These are phyloP conservation scores for Rhopalosiphum nymphaeae DNA, from an alignment of 2,888 invertebrate genomes.

Conservation along the genomic window DNA sequence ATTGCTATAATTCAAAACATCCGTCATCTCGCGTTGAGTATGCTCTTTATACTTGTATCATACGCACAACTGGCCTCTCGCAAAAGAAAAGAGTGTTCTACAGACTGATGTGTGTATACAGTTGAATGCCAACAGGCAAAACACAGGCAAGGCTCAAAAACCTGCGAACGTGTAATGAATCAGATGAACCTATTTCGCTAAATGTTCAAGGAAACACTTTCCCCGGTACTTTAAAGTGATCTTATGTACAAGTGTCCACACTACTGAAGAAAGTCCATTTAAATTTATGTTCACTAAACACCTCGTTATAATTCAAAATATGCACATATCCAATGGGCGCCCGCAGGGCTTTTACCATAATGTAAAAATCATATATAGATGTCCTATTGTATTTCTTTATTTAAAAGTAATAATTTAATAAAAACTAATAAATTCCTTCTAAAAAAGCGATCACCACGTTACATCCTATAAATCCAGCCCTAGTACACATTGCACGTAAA, in stretches of 20 bases:
- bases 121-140: background rate
- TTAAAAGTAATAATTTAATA: no score
- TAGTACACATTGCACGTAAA: no score
- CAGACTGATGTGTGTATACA: background rate
- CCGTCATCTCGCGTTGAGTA: background rate
- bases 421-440: no score
- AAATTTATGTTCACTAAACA: background rate
- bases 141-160: background rate
- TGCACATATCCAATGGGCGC: background rate
- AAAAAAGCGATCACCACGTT: no score
- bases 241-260: background rate
- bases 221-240: background rate
- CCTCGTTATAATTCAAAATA: background rate
- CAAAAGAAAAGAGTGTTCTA: background rate
- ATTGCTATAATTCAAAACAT: conserved; percentile 16
- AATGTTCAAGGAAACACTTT: conserved; percentile 4
- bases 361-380: no score
- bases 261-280: background rate
- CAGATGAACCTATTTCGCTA: background rate
- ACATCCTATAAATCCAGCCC: no score
- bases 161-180: background rate
- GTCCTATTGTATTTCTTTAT: no score
- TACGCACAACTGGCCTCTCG: background rate
- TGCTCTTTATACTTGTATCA: background rate
- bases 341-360: background rate